phyloP scores from a whole-genome alignment of 2,113 vertebrate genomes.

The Triplophysa rosa region DNA sequence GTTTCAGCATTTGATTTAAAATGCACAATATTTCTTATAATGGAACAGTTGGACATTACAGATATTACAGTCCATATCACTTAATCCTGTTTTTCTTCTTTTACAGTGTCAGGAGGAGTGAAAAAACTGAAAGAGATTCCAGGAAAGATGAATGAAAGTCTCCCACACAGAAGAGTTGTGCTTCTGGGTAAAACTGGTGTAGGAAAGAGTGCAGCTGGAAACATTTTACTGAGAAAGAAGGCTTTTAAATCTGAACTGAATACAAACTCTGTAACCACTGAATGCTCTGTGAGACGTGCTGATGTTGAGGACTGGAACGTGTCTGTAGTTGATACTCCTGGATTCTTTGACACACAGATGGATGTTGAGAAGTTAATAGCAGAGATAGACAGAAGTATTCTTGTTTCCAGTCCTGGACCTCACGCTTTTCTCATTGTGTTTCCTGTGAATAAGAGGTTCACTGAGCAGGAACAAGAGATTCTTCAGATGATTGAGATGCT shows the following conservation, averaged over 20 bases:
- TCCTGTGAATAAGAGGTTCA: constrained; percentile 29
- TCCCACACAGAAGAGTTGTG: constrained; percentile 22
- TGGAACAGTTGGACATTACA: too few relatives aligned
- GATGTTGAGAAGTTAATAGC: neutral
- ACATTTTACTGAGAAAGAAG: constrained; percentile 4
- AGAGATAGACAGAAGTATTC: constrained; percentile 30
- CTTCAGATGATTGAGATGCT: too few relatives aligned
- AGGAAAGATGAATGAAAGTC: neutral
- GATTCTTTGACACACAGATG: constrained; percentile 9
- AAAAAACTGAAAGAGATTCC: neutral
- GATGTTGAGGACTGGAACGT: too few relatives aligned
- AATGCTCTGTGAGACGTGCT: neutral
- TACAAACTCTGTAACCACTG: neutral
- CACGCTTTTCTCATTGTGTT: constrained; percentile 47
- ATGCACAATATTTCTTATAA: too few relatives aligned
- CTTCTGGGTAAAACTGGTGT: constrained; percentile 40
- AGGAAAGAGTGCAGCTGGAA: constrained; percentile 40
- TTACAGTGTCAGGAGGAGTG: neutral
- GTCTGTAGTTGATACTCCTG: constrained; percentile 47
- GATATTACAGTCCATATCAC: too few relatives aligned
- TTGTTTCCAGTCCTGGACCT: constrained; percentile 41
- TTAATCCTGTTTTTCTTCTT: neutral
- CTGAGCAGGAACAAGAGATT: constrained; percentile 26
- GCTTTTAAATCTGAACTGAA: constrained; percentile 9
- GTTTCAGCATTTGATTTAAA: too few relatives aligned